Base-by-base conservation (phyloP, 23 tunicate species). In the Halocynthia aurantium region DNA sequence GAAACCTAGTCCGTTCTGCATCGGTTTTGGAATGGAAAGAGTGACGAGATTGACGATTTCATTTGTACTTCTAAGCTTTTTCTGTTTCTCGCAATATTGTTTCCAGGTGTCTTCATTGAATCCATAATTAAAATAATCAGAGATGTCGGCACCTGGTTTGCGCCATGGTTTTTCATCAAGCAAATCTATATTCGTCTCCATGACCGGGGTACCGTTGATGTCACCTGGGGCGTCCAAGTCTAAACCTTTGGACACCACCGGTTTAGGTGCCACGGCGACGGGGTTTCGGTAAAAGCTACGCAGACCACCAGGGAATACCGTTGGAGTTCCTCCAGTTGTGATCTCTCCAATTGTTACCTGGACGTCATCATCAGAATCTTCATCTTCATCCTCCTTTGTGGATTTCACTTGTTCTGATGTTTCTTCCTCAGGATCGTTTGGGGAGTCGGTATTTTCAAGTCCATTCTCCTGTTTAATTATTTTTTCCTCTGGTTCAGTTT, bases 101-200 rank as follows among this genome's bases (percentile, higher is more conserved):
- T 83, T 82, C 99, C 99, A 96, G 17, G 93, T 96, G 15, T 82
- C 86, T 80, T 96, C 99, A 62, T 82, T 85, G 76, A 96, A 96
- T 50, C 99, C 99, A 55, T 85, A 96, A 70, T 96, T 96, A 58
- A 96, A 96, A 74, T 83, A 96, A 51, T 96, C 99, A 22, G 97
- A 85, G 10, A 86, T 85, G 55, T 96, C 96, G 40, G 93, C 99
- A 6, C 99, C 99, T 5, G 83, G 83, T 57, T 58, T 72, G n/a
- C 80, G 84, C 84, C 99, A 95, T 7, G 99, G 88, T 78, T 96
- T 96, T 8, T 96, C 99, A 15, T 79, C 92, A 22, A 90, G 57
- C 49, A 68, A 57, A 44, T 90, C 99, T 67, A 90, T 40, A 67
- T 82, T 77, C 18, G 94, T 81, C 11, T 96, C 93, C 73, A 96